Evolutionary conservation across 2,113 vertebrate genomes (phyloP).

Genomic region (Myodes glareolus): DNA sequence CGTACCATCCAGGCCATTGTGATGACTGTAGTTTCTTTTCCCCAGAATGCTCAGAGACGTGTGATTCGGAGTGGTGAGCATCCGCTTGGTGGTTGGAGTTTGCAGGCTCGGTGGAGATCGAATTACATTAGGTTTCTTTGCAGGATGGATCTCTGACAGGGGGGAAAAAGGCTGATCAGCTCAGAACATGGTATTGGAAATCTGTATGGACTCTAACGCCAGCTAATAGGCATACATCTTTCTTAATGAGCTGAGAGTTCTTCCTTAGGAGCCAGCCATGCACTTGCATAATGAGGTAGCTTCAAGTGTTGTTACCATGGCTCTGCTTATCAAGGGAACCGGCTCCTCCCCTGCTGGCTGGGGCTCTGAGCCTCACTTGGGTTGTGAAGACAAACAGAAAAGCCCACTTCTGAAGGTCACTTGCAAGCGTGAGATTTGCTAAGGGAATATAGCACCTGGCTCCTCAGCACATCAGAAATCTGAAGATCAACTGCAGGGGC

Average conservation of each 20-base stretch:
- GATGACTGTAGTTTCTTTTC: slow-evolving; percentile 96
- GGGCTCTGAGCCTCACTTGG: slow-evolving; percentile 14
- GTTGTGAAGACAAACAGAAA: slow-evolving; percentile 7
- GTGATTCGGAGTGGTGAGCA: slow-evolving; percentile 92
- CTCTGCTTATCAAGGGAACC: slow-evolving; percentile 49
- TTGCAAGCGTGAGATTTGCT: slow-evolving; percentile 37
- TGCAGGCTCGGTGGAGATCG: slow-evolving; percentile 91
- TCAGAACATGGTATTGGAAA: slow-evolving; percentile 47
- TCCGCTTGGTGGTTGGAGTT: slow-evolving; percentile 91
- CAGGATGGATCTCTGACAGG: slow-evolving; percentile 93
- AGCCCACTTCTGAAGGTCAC: slow-evolving; percentile 50
- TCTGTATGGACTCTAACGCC: neutral
- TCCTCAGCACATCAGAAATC: slow-evolving; percentile 17
- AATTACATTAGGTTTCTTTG: slow-evolving; percentile 90
- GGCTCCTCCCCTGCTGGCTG: neutral
- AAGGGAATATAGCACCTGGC: slow-evolving; percentile 42
- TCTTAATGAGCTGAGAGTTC: slow-evolving; percentile 66
- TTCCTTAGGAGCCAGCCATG: neutral
- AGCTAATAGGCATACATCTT: slow-evolving; percentile 52
- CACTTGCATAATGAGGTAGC: slow-evolving; percentile 68
- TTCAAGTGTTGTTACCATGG: slow-evolving; percentile 34
- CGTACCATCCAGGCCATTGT: slow-evolving; percentile 93
- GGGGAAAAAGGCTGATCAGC: slow-evolving; percentile 61
- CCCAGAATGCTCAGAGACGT: slow-evolving; percentile 96
- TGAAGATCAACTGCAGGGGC: slow-evolving; percentile 29